phyloP scores from a whole-genome alignment of 2,888 invertebrate species.

The Mactromeris polynyma region DNA sequence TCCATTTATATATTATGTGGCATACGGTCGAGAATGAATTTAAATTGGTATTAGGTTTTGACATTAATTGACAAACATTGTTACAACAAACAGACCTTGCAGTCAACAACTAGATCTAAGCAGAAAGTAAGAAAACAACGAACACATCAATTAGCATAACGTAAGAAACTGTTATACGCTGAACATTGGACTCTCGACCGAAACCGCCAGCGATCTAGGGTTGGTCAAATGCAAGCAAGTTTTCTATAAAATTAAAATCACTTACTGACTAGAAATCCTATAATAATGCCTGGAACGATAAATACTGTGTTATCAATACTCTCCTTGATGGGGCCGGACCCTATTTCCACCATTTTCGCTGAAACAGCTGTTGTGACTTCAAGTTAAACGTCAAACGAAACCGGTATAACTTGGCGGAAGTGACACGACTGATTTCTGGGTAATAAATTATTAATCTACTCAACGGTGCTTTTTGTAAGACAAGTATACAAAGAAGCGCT shows the following conservation, averaged over 20 bases:
- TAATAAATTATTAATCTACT: slow-evolving; percentile 26
- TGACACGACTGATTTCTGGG: slow-evolving; percentile 47
- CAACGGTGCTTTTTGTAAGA: not conserved
- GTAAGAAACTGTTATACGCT: too few relatives aligned
- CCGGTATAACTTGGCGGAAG: slow-evolving; percentile 55
- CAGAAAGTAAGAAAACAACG: too few relatives aligned
- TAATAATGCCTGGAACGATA: slow-evolving; percentile 94
- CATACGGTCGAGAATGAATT: too few relatives aligned
- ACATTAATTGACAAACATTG: too few relatives aligned
- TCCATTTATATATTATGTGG: too few relatives aligned
- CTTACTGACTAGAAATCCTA: slow-evolving; percentile 93
- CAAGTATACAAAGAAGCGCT: not conserved
- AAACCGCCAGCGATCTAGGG: not conserved
- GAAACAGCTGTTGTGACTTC: slow-evolving; percentile 50
- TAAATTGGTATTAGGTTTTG: too few relatives aligned
- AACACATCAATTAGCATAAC: too few relatives aligned
- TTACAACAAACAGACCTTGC: too few relatives aligned
- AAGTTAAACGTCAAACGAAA: not conserved
- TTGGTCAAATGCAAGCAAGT: not conserved
- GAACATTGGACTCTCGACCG: too few relatives aligned
- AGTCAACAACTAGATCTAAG: too few relatives aligned
- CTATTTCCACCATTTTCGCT: slow-evolving; percentile 93
- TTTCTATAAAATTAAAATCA: slow-evolving; percentile 38
- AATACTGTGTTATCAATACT: slow-evolving; percentile 96
- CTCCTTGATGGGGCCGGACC: slow-evolving; percentile 94